Evolutionary conservation across 92 coral and sea anemone species (phyloP).

Genomic region (Parazoanthus swiftii): DNA sequence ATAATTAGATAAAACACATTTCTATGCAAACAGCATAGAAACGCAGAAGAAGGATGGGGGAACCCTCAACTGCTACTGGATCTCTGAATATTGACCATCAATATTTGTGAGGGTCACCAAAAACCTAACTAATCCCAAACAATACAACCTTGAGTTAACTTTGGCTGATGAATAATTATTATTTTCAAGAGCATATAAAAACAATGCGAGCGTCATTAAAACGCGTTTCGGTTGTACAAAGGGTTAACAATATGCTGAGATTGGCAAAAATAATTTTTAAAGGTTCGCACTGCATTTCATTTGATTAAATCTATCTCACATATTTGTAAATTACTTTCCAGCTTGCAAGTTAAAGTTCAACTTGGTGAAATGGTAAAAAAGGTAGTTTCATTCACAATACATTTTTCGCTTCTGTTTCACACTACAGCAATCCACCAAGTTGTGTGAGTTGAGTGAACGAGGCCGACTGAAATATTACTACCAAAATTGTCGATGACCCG

Average conservation of each 20-base stretch:
- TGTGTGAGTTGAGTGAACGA: not conserved
- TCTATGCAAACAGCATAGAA: not conserved
- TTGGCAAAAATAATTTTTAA: slow-evolving; percentile 11
- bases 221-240: not conserved
- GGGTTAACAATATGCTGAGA: slow-evolving; percentile 8
- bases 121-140: not conserved
- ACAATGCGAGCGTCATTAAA: not conserved
- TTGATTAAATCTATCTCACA: not conserved
- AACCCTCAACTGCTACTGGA: not conserved
- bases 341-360: not conserved
- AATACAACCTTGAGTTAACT: not conserved
- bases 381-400: not conserved
- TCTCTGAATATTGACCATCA: not conserved
- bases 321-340: not conserved
- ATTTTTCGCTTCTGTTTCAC: not conserved
- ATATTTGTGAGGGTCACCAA: not conserved
- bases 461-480: not conserved
- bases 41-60: not conserved
- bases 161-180: not conserved
- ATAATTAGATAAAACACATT: too few relatives aligned
- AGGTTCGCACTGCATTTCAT: not conserved
- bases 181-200: not conserved
- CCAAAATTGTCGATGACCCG: not conserved
- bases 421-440: not conserved
- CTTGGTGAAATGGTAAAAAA: not conserved